phyloP scores from a whole-genome alignment of 2,113 vertebrate species.

The Micromys minutus region DNA sequence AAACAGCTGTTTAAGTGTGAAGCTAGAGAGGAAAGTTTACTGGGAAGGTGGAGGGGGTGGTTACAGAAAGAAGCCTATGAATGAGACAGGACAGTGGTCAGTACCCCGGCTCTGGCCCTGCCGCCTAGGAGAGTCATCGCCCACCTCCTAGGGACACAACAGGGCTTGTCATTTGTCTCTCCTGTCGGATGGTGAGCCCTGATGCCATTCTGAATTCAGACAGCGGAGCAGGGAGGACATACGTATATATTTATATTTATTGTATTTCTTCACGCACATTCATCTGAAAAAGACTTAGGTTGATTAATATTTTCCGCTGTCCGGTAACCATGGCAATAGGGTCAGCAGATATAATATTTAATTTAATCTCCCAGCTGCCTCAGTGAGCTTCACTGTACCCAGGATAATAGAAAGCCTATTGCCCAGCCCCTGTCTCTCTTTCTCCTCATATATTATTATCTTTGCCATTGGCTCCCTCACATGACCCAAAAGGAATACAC shows the following conservation, averaged over 20 bases:
- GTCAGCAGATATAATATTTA: conserved; percentile 99
- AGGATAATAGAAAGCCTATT: conserved; percentile 90
- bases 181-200: conserved; percentile 73
- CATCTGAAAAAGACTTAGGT: conserved; percentile 90
- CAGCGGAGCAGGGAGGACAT: conserved; percentile 77
- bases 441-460: conserved; percentile 83
- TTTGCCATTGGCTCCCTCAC: conserved; percentile 85
- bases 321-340: conserved; percentile 99
- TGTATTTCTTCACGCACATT: conserved; percentile 86
- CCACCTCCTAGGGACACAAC: conserved; percentile 57
- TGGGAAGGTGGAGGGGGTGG: background rate
- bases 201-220: conserved; percentile 76
- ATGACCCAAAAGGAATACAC: conserved; percentile 86
- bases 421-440: conserved; percentile 42
- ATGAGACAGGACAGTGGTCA: conserved; percentile 46
- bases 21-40: background rate
- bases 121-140: conserved; percentile 64
- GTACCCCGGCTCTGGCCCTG: background rate
- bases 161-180: conserved; percentile 78
- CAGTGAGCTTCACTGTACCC: conserved; percentile 87
- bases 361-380: conserved; percentile 98
- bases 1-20: background rate
- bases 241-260: conserved; percentile 89
- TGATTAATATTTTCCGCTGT: conserved; percentile 99
- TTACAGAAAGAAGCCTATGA: conserved; percentile 4